phyloP scores from a whole-genome alignment of 2,888 invertebrate species.

The Brachyptera putata region DNA sequence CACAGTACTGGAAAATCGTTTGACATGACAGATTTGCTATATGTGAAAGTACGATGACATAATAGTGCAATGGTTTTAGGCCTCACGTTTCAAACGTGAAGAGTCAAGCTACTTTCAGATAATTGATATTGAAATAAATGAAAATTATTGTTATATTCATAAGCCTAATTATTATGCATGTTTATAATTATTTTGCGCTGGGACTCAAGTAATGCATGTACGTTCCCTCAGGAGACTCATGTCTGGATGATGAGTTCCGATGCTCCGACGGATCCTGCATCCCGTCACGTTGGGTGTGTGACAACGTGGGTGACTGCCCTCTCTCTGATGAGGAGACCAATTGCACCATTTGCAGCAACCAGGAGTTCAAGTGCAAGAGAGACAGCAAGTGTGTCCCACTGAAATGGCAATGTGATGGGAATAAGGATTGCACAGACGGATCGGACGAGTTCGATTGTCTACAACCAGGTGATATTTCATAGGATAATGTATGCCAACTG shows the following conservation, averaged over 20 bases:
- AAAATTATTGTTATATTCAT: too few relatives aligned
- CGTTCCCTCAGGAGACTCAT: conserved; percentile 42
- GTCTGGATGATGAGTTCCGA: conserved; percentile 52
- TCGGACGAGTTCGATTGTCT: conserved; percentile 58
- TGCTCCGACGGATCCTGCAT: conserved; percentile 59
- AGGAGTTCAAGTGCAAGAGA: conserved; percentile 47
- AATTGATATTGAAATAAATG: too few relatives aligned
- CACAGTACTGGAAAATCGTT: too few relatives aligned
- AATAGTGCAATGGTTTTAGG: too few relatives aligned
- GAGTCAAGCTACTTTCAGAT: too few relatives aligned
- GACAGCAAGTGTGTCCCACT: conserved; percentile 45
- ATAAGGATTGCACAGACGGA: conserved; percentile 56
- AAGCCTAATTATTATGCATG: too few relatives aligned
- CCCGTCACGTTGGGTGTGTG: conserved; percentile 55
- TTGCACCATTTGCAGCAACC: conserved; percentile 46
- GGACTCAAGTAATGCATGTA: not conserved
- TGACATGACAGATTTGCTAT: too few relatives aligned
- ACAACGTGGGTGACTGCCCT: conserved; percentile 49
- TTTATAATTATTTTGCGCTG: too few relatives aligned
- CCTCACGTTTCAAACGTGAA: too few relatives aligned
- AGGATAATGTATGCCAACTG: not conserved
- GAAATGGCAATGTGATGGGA: conserved; percentile 54
- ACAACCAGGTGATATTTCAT: not conserved
- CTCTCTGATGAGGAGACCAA: conserved; percentile 48
- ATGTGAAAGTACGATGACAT: too few relatives aligned